Evolutionary conservation across 1,140 invertebrate species (phyloP), one percentile per base, ranked within the genome.

Genomic region (Apocrypta bakeri): DNA sequence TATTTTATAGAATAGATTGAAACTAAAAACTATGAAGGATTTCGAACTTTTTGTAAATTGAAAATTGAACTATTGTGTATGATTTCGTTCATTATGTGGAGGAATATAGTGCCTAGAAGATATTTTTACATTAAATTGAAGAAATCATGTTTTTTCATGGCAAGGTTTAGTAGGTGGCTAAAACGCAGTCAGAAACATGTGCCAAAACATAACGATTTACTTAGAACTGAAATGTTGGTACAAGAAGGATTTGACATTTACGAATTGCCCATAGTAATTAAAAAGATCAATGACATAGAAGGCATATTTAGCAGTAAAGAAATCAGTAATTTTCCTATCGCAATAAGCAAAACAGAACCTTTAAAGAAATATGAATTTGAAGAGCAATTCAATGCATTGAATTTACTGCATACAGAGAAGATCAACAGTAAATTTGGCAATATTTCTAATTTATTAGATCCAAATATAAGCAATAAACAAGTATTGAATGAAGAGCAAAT

Each of bases 241-340:
- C 95, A 96, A 90, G 94, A 95, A 89, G 95, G 95, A 29, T 87
- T 91, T 2, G 91, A 93, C 61, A 94, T 96, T 56, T 93, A 94
- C 84, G 95, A 96, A 88, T 89, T 96, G 63, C 95, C 95, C 2
- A 88, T 95, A 7, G 93, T 96, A 72, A 93, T 96, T 14, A 92
- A 94, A 84, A 94, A 93, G 87, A 89, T 94, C 37, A 89, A 85
- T 61, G 85, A 88, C 40, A 75, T 88, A 33, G 81, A 79, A 61
- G 29, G 37, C 12, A 82, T 90, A 24, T 77, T 84, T 71, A 37
- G 66, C 6, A 24, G 6, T 11, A 74, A 74, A 33, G 24, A 42
- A 1, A 24, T 29, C 11, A 21, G 61, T 37, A 8, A 33, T 31
- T 33, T 4, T 3, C 17, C 31, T 8, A 6, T 17, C 21, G 27